Evolutionary conservation across 2,797 vertebrate genomes (phyloP), one percentile per base, ranked within the genome.

Genomic region (Falco biarmicus): DNA sequence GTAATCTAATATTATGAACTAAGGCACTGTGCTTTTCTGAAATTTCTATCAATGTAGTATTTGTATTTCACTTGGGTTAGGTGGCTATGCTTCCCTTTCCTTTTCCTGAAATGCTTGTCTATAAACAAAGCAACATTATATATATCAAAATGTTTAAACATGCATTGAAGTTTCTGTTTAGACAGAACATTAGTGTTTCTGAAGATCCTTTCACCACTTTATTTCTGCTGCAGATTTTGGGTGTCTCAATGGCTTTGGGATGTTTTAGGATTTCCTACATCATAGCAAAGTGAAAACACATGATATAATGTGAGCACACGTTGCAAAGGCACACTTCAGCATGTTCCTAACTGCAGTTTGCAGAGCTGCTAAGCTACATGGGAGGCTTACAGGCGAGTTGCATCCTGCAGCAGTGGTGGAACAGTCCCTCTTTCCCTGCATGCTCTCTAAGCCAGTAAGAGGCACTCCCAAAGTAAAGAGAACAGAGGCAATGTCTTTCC

Each of bases 351-450:
- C 13, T n/a, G 32, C 14, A 37, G n/a, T 37, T 6, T 78, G 31
- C 25, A 59, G 21, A 73, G 29, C 41, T 92, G 4, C 39, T 60
- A 31, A 69, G 11, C 15, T 53, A 3, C 34, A 1, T 2, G 6
- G 25, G 37, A 56, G 25, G 28, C 24, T 43, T 19, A 25, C 2
- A 50, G 39, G 45, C 41, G 34, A 9, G 25, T 25, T 24, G 8
- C 4, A 4, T 61, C 15, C 24, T 0, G 0, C 48, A 61, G 29
- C 12, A 3, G 71, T 3, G 7, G 39, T 41, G 29, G 39, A 64
- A 25, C 13, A 19, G 10, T 26, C 10, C 10, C 19, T 73, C 9
- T n/a, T 73, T 41, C n/a, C 39, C 50, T 51, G 5, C 20, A 3
- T 13, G 11, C 3, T 64, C 15, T n/a, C 34, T 15, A 24, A 61